Evolutionary conservation across 2,113 vertebrate species (phyloP).

Genomic region (Cavia porcellus): DNA sequence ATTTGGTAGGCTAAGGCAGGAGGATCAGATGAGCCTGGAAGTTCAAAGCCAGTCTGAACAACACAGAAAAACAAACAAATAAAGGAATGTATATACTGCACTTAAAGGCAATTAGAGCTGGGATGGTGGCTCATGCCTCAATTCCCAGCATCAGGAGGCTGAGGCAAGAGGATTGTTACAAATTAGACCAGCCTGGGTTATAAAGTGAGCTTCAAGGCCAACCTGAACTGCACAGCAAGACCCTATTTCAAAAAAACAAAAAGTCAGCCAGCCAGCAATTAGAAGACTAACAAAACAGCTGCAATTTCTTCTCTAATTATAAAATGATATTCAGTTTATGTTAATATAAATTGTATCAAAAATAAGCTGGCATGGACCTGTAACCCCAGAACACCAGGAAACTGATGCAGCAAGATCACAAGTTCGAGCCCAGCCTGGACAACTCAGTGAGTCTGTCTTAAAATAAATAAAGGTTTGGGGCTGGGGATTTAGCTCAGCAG

Average conservation of each 20-base stretch:
- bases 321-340: neutral
- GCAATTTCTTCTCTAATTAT: neutral
- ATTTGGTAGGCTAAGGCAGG: neutral
- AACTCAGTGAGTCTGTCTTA: neutral
- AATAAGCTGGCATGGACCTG: conserved; percentile 60
- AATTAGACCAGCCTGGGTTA: no score
- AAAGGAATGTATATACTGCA: neutral
- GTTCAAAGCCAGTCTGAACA: neutral
- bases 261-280: neutral
- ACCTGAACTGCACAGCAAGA: no score
- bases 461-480: neutral
- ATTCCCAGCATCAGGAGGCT: no score
- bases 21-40: neutral
- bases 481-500: no score
- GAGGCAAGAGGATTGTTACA: no score
- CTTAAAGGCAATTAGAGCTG: neutral
- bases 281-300: neutral
- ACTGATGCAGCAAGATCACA: neutral
- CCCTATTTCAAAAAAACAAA: no score
- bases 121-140: no score
- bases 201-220: no score
- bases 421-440: neutral
- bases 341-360: conserved; percentile 89
- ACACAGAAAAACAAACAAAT: neutral
- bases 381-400: neutral